Evolutionary conservation across 2,888 invertebrate species (phyloP).

Genomic region (Ischnura elegans): DNA sequence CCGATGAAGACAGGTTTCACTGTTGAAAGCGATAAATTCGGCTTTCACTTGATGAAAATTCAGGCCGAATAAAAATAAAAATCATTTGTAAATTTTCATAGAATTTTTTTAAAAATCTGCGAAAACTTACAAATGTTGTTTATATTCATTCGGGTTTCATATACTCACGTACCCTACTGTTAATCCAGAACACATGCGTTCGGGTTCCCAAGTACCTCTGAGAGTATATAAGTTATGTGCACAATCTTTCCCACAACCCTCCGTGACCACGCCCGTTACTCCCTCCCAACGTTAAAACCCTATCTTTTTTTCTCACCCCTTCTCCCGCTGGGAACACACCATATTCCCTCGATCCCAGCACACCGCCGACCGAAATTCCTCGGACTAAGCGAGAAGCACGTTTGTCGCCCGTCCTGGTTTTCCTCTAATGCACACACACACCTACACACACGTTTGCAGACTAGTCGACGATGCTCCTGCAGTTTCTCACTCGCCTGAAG

Average conservation of each 20-base stretch:
- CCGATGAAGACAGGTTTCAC: too few species aligned
- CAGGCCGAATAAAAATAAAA: too few species aligned
- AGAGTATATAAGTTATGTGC: too few species aligned
- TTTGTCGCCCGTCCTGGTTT: slow-evolving; percentile 42
- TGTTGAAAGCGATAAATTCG: too few species aligned
- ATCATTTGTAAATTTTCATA: too few species aligned
- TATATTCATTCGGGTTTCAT: too few species aligned
- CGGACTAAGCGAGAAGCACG: slow-evolving; percentile 57
- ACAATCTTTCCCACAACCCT: not conserved
- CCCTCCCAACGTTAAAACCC: not conserved
- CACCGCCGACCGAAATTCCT: slow-evolving; percentile 61
- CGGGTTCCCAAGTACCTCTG: too few species aligned
- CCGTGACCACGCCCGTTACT: not conserved
- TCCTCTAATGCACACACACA: slow-evolving; percentile 53
- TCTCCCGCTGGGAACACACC: not conserved
- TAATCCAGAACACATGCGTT: too few species aligned
- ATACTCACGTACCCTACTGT: too few species aligned
- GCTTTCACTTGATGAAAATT: too few species aligned
- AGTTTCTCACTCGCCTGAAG: not conserved
- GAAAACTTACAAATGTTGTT: too few species aligned
- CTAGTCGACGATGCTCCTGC: not conserved
- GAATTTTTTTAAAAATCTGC: too few species aligned
- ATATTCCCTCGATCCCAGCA: not conserved
- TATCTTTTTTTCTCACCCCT: not conserved
- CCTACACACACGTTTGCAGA: not conserved